Conservation (phyloP, 2,888 invertebrate genomes). For the Cephus pulcher region DNA sequence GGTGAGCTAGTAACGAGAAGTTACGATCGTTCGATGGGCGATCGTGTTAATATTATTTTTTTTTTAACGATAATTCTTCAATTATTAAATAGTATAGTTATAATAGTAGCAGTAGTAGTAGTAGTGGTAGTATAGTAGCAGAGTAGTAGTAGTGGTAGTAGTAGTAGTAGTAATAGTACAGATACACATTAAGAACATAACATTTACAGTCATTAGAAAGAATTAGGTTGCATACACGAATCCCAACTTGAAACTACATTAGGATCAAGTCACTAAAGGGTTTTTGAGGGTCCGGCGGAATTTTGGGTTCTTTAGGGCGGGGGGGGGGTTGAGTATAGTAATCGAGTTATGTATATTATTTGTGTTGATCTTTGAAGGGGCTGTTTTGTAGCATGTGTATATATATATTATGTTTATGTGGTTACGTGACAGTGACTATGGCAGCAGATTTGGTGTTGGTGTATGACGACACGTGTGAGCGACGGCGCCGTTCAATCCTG, state of each 20-base stretch:
- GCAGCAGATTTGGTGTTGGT: too few relatives aligned
- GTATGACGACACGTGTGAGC: too few relatives aligned
- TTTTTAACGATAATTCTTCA: background rate
- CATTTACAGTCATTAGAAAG: slow-evolving; percentile 62
- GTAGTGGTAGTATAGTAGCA: too few relatives aligned
- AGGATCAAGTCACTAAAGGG: slow-evolving; percentile 63
- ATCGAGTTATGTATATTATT: background rate
- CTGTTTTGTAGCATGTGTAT: too few relatives aligned
- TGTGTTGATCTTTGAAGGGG: too few relatives aligned
- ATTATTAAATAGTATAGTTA: too few relatives aligned
- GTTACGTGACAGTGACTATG: too few relatives aligned
- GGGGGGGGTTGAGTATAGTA: slow-evolving; percentile 16
- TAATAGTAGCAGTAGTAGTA: too few relatives aligned
- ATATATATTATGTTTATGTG: too few relatives aligned
- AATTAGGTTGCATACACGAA: slow-evolving; percentile 62
- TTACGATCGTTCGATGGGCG: too few relatives aligned
- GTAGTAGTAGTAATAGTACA: slow-evolving; percentile 41
- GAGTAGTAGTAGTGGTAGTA: too few relatives aligned
- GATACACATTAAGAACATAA: slow-evolving; percentile 61
- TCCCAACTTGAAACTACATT: slow-evolving; percentile 60
- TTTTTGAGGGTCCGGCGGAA: slow-evolving; percentile 7
- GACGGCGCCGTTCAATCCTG: too few relatives aligned
- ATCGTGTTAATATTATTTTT: slow-evolving; percentile 1
- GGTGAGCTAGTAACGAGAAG: slow-evolving; percentile 46
- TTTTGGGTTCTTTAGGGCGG: slow-evolving; percentile 23